These are phyloP conservation scores for Metridium senile DNA, from an alignment of 92 coral and sea anemone genomes.

Conservation along the genomic window DNA sequence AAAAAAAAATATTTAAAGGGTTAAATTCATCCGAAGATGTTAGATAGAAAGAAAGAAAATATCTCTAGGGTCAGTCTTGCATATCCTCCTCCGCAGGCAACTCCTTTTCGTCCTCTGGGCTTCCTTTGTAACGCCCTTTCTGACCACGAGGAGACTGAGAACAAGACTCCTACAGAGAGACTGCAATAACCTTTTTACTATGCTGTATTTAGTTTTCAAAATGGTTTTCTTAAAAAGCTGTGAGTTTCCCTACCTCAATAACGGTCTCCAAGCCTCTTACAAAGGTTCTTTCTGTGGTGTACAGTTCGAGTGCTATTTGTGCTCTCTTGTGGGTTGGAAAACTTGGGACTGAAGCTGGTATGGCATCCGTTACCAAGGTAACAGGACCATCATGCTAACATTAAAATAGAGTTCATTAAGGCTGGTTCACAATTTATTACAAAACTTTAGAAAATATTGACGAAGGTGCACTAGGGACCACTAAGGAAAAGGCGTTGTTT, in stretches of 20 bases:
- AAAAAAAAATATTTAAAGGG: background rate
- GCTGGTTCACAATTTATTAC: background rate
- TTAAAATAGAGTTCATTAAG: background rate
- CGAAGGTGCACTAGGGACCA: background rate
- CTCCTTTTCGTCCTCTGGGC: no score
- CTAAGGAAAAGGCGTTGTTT: no score
- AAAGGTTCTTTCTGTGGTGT: conserved; percentile 89
- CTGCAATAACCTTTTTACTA: no score
- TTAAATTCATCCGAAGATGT: no score
- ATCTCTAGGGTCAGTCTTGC: no score
- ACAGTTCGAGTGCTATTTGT: conserved; percentile 88
- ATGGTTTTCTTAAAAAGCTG: no score
- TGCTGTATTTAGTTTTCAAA: no score
- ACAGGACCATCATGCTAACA: conserved; percentile 60
- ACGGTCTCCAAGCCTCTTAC: conserved; percentile 92
- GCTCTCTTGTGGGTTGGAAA: conserved; percentile 83
- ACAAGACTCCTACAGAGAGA: no score
- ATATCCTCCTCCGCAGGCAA: no score
- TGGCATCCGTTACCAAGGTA: conserved; percentile 81
- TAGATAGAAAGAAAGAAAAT: no score
- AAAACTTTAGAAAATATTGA: background rate
- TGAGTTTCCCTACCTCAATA: conserved; percentile 96
- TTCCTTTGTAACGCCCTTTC: no score
- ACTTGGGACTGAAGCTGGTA: conserved; percentile 72
- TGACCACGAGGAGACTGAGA: no score